These are phyloP conservation scores for Aporophyla nigra DNA, from an alignment of 2,888 invertebrate genomes.

Conservation along the genomic window DNA sequence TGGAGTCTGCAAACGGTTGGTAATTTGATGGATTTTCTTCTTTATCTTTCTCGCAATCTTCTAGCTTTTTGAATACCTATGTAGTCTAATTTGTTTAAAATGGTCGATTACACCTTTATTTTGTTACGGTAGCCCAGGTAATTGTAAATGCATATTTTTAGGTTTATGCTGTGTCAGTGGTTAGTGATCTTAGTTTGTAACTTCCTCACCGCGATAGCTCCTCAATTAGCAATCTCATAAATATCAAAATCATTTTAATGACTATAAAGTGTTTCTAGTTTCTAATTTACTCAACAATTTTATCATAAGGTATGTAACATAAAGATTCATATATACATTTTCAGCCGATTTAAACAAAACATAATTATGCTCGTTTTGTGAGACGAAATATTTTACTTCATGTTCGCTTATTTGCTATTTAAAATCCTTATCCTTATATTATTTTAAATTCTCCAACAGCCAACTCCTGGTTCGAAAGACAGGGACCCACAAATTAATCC, in stretches of 20 bases:
- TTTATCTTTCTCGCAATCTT: neutral
- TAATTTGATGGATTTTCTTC: neutral
- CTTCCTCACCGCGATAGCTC: neutral
- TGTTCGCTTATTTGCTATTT: neutral
- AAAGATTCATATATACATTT: neutral
- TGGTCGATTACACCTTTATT: neutral
- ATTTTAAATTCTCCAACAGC: too few species aligned
- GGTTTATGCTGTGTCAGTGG: neutral
- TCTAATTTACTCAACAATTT: neutral
- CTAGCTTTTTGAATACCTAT: neutral
- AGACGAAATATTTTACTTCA: neutral
- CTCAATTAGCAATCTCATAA: neutral
- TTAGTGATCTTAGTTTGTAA: neutral
- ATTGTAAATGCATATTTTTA: neutral
- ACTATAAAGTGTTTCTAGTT: too few species aligned
- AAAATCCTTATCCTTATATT: too few species aligned
- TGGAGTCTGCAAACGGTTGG: constrained; percentile 5
- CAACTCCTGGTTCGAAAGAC: neutral
- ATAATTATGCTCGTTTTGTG: neutral
- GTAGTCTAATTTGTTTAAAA: neutral
- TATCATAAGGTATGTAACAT: constrained; percentile 6
- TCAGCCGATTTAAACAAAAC: neutral
- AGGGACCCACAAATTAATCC: neutral
- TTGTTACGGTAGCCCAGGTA: neutral
- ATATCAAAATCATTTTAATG: neutral